Conservation (phyloP, 2,888 invertebrate species). For the Protula sp. region DNA sequence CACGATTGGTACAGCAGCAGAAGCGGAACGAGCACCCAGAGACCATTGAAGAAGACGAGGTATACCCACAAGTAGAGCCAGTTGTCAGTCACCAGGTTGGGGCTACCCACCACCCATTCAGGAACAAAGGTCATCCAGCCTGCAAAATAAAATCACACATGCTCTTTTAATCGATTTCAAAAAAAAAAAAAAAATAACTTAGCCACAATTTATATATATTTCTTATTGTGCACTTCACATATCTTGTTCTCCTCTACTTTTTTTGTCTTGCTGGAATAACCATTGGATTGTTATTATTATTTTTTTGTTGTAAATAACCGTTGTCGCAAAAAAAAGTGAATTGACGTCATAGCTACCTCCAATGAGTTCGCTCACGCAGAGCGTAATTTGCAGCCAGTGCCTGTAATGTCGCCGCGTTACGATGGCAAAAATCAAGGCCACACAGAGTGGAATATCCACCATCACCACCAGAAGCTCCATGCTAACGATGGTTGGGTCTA, state of each 20-base stretch:
- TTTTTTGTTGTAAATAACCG: no score
- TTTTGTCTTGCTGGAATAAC: no score
- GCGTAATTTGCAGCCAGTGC: conserved; percentile 43
- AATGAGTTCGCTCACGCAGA: conserved; percentile 49
- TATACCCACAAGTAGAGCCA: conserved; percentile 45
- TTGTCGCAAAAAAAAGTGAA: no score
- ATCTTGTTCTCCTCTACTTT: no score
- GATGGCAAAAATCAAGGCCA: conserved; percentile 38
- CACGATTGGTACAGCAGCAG: conserved; percentile 42
- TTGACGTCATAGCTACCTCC: conserved; percentile 45
- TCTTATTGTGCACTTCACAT: no score
- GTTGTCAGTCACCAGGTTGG: conserved; percentile 37
- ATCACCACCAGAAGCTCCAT: conserved; percentile 45
- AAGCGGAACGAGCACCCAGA: conserved; percentile 46
- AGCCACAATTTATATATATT: no score
- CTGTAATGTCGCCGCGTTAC: conserved; percentile 32
- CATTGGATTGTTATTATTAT: no score
- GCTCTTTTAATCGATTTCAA: not conserved
- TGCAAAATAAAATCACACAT: conserved; percentile 14
- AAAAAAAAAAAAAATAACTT: no score
- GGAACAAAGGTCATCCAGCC: conserved; percentile 52
- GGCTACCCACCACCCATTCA: conserved; percentile 43
- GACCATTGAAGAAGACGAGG: conserved; percentile 47
- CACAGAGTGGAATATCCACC: conserved; percentile 33
- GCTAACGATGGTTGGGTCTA: conserved; percentile 46